Evolutionary conservation across 2,797 vertebrate genomes (phyloP).

Genomic region (Schizothorax lantsangensis): DNA sequence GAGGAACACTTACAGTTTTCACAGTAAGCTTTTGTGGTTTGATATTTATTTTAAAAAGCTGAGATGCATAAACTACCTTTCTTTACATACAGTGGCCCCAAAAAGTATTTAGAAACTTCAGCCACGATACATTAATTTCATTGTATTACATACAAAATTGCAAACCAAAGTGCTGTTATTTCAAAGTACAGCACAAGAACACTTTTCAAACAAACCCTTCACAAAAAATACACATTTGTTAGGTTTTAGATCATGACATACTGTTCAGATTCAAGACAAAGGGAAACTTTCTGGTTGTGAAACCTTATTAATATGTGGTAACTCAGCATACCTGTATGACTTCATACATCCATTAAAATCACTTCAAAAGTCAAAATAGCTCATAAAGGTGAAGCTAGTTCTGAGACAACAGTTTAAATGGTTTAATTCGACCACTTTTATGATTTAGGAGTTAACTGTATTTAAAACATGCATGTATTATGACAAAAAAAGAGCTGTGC

Average conservation of each 20-base stretch:
- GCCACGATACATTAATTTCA: not conserved
- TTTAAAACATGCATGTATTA: not conserved
- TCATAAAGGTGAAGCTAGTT: not conserved
- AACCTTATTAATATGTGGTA: not conserved
- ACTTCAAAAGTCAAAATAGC: not conserved
- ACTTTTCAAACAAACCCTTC: not conserved
- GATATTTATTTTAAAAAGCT: constrained; percentile 4
- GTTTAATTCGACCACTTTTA: not conserved
- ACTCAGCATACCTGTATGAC: not conserved
- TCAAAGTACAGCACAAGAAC: not conserved
- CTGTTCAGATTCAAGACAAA: not conserved
- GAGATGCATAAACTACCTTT: not conserved
- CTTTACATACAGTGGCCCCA: not conserved
- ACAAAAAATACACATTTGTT: not conserved
- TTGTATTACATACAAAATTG: not conserved
- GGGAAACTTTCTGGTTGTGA: not conserved
- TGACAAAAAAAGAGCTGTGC: not conserved
- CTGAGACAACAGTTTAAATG: not conserved
- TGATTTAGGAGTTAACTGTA: not conserved
- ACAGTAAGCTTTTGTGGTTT: constrained; percentile 24
- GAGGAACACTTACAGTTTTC: constrained; percentile 19
- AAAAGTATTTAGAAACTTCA: not conserved
- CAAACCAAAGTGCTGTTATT: not conserved
- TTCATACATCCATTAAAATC: not conserved
- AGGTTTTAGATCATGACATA: not conserved